Evolutionary conservation across 2,797 vertebrate species (phyloP).

Genomic region (Danio aesculapii): DNA sequence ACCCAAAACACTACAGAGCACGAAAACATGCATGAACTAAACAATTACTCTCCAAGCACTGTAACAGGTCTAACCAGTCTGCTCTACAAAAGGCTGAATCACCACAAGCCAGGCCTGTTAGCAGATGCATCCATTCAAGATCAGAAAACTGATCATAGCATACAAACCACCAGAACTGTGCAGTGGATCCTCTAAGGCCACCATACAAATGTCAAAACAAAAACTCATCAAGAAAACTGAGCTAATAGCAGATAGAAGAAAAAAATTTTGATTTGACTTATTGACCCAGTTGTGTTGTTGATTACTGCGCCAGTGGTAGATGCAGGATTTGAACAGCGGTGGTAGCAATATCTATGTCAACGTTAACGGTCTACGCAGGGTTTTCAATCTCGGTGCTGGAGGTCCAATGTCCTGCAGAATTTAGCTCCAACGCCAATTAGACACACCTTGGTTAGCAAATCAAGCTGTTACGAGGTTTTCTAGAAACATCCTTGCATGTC

Average conservation of each 20-base stretch:
- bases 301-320: no score
- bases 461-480: no score
- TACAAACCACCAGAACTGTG: not conserved
- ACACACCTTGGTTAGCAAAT: no score
- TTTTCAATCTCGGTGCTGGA: no score
- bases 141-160: not conserved
- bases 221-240: not conserved
- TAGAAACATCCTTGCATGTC: no score
- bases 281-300: no score
- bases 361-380: no score
- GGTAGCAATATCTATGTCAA: no score
- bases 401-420: no score
- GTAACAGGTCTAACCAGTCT: slow-evolving; percentile 59
- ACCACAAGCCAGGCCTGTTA: slow-evolving; percentile 18
- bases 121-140: not conserved
- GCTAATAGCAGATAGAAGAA: not conserved
- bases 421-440: no score
- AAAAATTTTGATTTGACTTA: no score
- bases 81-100: slow-evolving; percentile 8
- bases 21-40: not conserved
- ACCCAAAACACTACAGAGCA: slow-evolving; percentile 1
- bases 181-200: not conserved
- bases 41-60: slow-evolving; percentile 29
- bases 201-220: not conserved
- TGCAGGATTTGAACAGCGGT: no score